Base-by-base conservation (phyloP, 2,888 invertebrate species). In the Pseudoips prasinana region DNA sequence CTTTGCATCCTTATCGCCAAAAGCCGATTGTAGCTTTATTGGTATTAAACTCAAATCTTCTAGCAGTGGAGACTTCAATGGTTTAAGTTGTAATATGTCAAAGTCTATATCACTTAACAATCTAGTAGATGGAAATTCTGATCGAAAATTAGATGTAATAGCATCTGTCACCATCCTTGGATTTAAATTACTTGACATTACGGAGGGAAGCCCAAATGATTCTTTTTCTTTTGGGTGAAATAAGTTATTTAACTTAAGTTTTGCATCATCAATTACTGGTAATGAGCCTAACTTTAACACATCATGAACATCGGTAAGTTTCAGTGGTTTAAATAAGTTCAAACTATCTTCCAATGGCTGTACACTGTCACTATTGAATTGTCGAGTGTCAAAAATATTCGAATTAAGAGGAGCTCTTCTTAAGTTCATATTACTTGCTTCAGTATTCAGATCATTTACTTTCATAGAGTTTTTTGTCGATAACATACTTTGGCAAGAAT, bases 51-150 rank as follows among this genome's bases (percentile, higher is more conserved):
- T 51, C 8, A 78, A 46, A 22, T 63, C 56, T 14, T 67, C 62
- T 2, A 77, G 73, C 9, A 67, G 30, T 1, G 73, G 55, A 19
- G 79, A 34, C 49, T 66, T 74, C n/a, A 69, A 49, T 7, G 69
- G 73, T 8, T 58, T 70, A 5, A 69, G 34, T 10, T 65, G 63
- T 8, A 75, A 60, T 29, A 69, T 46, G 38, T 75, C 63, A 4
- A 71, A 57, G 41, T 71, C 61, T 0, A 70, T 35, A 28, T 70
- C 56, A 33, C 73, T 54, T 9, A 65, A 28, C 18, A 63, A 49
- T 30, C 44, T 46, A 5, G 64, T 28, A 7, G 54, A n/a, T 8
- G 67, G 51, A 1, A 54, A 23, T 31, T 41, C 49, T 19, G 49
- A 45, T 36, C 45, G 47, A 7, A 51, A 51, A 35, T 39, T 54